Evolutionary conservation across 2,113 vertebrate species (phyloP).

Genomic region (Galbula dea): DNA sequence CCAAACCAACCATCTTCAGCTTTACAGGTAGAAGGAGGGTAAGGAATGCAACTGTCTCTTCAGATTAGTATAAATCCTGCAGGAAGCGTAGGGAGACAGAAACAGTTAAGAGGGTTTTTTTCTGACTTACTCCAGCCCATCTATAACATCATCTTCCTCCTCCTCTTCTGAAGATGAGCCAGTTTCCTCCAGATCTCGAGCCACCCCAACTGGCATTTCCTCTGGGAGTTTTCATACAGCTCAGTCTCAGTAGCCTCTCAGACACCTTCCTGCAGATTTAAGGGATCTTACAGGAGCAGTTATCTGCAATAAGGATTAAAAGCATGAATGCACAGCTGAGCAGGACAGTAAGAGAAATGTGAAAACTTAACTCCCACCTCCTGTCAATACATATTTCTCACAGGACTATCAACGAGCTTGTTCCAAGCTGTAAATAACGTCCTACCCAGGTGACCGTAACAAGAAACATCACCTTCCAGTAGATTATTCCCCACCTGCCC

Average conservation of each 20-base stretch:
- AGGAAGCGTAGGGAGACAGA: background rate
- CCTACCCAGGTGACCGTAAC: accelerated
- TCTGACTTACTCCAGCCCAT: conserved; percentile 71
- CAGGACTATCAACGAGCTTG: background rate
- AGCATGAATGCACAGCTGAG: accelerated
- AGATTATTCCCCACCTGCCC: background rate
- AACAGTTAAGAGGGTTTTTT: background rate
- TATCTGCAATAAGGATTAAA: conserved; percentile 33
- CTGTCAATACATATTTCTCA: background rate
- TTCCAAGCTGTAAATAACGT: background rate
- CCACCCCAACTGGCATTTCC: conserved; percentile 86
- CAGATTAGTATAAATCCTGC: background rate
- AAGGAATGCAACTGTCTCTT: background rate
- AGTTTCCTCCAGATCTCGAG: conserved; percentile 80
- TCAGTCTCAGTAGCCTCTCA: conserved; percentile 7
- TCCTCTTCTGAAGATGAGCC: conserved; percentile 82
- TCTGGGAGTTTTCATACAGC: conserved; percentile 68
- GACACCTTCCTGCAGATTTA: conserved; percentile 24
- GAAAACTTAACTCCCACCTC: background rate
- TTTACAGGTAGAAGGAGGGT: accelerated
- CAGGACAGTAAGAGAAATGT: background rate
- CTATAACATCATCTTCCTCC: background rate
- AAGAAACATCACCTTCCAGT: background rate
- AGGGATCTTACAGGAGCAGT: conserved; percentile 33
- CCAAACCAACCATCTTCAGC: background rate